Conservation (phyloP, 2,113 vertebrate species). For the Microtus oregoni region DNA sequence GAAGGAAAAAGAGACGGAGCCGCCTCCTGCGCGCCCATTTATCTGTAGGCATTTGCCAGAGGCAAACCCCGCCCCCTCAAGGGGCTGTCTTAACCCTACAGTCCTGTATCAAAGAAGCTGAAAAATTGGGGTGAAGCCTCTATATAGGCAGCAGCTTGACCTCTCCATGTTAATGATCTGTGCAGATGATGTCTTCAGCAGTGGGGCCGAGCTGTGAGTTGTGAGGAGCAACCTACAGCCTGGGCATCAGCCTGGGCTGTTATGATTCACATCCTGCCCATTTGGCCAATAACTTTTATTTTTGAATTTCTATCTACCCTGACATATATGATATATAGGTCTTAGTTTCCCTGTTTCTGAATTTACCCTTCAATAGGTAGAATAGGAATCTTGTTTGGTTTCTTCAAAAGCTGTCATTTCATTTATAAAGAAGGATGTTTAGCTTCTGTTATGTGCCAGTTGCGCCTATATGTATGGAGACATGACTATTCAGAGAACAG, state of each 20-base stretch:
- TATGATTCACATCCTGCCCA: not conserved
- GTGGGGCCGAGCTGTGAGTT: not conserved
- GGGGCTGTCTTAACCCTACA: no score
- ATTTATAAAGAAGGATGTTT: not conserved
- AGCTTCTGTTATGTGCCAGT: not conserved
- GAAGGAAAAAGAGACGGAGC: no score
- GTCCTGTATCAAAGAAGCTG: not conserved
- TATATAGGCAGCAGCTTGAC: not conserved
- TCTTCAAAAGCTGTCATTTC: not conserved
- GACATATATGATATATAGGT: not conserved
- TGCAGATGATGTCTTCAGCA: not conserved
- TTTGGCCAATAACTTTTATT: not conserved
- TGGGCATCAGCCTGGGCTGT: not conserved
- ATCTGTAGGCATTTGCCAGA: no score
- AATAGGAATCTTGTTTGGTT: not conserved
- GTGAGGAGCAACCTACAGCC: not conserved
- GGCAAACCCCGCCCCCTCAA: no score
- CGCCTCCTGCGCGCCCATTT: no score
- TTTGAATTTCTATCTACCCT: not conserved
- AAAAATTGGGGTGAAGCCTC: not conserved
- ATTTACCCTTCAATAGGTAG: not conserved
- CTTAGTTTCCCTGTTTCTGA: rapidly evolving
- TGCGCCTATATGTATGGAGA: not conserved
- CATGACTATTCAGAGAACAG: not conserved
- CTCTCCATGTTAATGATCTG: not conserved